phyloP scores from a whole-genome alignment of 2,797 vertebrate genomes.

The Typhlichthys eigenmanni region DNA sequence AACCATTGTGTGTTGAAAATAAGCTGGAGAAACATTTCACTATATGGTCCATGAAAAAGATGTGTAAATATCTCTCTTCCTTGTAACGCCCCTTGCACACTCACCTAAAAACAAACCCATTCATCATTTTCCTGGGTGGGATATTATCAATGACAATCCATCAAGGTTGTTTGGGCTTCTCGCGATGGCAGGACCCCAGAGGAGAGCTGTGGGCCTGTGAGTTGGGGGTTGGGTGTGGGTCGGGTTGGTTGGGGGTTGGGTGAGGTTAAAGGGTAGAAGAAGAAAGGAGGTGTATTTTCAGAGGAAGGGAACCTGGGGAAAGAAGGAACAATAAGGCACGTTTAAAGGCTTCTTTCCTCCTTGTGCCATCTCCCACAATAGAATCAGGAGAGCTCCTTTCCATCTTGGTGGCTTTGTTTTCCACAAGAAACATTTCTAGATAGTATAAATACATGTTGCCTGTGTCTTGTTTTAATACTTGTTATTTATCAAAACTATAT shows the following conservation, averaged over 20 bases:
- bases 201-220: slow-evolving; percentile 59
- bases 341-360: slow-evolving; percentile 61
- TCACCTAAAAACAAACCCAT: slow-evolving; percentile 76
- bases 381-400: slow-evolving; percentile 7
- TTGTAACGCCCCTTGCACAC: slow-evolving; percentile 58
- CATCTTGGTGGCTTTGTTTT: neutral
- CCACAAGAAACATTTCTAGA: slow-evolving; percentile 41
- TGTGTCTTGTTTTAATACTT: neutral
- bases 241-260: slow-evolving; percentile 69
- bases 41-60: slow-evolving; percentile 44
- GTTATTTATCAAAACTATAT: neutral
- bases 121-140: slow-evolving; percentile 72
- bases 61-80: slow-evolving; percentile 42
- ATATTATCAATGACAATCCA: slow-evolving; percentile 88
- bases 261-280: slow-evolving; percentile 84
- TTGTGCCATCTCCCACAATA: slow-evolving; percentile 61
- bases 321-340: slow-evolving; percentile 65
- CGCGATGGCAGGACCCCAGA: slow-evolving; percentile 62
- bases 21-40: too few species aligned
- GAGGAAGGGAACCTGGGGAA: slow-evolving; percentile 83
- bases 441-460: slow-evolving; percentile 12
- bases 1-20: too few species aligned
- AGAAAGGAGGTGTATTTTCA: slow-evolving; percentile 82
- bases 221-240: slow-evolving; percentile 28
- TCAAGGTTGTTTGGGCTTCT: slow-evolving; percentile 74